Evolutionary conservation across 2,113 vertebrate species (phyloP).

Genomic region (Noctilio leporinus): DNA sequence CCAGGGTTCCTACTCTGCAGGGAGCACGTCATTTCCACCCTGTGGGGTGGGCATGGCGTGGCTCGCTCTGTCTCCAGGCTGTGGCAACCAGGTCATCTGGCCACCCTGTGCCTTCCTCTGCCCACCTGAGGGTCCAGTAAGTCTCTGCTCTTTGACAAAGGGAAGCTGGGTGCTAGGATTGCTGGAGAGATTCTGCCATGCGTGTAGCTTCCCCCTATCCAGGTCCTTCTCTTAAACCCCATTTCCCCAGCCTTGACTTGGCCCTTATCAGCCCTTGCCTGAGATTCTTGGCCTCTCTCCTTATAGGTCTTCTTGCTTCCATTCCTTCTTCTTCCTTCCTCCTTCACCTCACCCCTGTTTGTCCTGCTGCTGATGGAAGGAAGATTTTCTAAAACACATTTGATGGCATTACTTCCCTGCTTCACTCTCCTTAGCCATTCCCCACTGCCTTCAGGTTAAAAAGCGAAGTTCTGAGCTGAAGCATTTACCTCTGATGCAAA

Average conservation of each 20-base stretch:
- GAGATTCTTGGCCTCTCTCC: background rate
- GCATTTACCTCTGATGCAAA: background rate
- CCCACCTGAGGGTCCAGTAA: background rate
- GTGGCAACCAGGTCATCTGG: background rate
- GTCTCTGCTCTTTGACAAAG: background rate
- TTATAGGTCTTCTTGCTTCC: background rate
- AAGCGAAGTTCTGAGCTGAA: background rate
- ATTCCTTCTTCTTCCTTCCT: background rate
- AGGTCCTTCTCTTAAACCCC: background rate
- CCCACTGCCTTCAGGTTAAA: background rate
- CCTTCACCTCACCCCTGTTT: fast-evolving
- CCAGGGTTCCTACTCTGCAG: background rate
- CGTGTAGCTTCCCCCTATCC: background rate
- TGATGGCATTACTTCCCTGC: background rate
- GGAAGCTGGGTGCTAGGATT: background rate
- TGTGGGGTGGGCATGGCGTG: background rate
- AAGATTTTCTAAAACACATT: background rate
- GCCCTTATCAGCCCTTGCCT: background rate
- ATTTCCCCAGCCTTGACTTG: background rate
- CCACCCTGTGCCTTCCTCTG: background rate
- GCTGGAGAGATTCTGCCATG: too few relatives aligned
- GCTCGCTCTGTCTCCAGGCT: background rate
- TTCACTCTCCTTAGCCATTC: background rate
- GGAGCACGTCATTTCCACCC: background rate
- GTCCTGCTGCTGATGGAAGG: too few relatives aligned